Evolutionary conservation across 2,888 invertebrate genomes (phyloP).

Genomic region (Cheilosia soror): DNA sequence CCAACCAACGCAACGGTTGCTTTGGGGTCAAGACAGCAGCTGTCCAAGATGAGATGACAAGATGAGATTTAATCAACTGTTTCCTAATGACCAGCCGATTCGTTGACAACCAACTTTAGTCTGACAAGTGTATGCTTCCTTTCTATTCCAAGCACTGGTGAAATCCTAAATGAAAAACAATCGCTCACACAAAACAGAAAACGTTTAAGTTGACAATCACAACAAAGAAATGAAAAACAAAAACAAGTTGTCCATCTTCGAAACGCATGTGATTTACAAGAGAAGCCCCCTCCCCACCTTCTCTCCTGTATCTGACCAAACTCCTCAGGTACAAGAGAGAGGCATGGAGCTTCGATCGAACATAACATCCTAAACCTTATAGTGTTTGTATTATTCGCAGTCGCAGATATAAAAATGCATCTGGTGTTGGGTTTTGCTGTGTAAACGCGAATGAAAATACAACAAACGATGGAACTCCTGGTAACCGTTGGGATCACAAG

Average conservation of each 20-base stretch:
- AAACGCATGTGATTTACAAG: slow-evolving; percentile 37
- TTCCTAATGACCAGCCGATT: background rate
- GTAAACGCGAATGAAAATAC: slow-evolving; percentile 58
- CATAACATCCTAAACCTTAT: slow-evolving; percentile 51
- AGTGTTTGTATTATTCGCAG: slow-evolving; percentile 45
- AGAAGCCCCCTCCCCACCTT: slow-evolving; percentile 6
- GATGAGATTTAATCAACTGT: too few relatives aligned
- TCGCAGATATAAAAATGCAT: slow-evolving; percentile 44
- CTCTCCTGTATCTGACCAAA: slow-evolving; percentile 22
- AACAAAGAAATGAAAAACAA: slow-evolving; percentile 54
- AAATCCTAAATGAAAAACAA: slow-evolving; percentile 7
- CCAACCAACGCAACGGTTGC: too few relatives aligned
- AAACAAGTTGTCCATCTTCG: slow-evolving; percentile 51
- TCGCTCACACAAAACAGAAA: slow-evolving; percentile 17
- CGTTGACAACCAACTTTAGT: slow-evolving; percentile 6
- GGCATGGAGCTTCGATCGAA: slow-evolving; percentile 13
- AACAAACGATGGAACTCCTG: slow-evolving; percentile 49
- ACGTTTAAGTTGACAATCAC: slow-evolving; percentile 68
- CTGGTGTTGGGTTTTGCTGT: slow-evolving; percentile 9
- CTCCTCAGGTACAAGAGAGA: slow-evolving; percentile 22
- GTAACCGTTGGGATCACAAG: slow-evolving; percentile 40
- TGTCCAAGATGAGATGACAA: too few relatives aligned
- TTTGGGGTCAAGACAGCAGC: too few relatives aligned
- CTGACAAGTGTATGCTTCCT: slow-evolving; percentile 17
- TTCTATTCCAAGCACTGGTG: slow-evolving; percentile 1